Evolutionary conservation across 2,113 vertebrate species (phyloP).

Genomic region (Isichthys henryi): DNA sequence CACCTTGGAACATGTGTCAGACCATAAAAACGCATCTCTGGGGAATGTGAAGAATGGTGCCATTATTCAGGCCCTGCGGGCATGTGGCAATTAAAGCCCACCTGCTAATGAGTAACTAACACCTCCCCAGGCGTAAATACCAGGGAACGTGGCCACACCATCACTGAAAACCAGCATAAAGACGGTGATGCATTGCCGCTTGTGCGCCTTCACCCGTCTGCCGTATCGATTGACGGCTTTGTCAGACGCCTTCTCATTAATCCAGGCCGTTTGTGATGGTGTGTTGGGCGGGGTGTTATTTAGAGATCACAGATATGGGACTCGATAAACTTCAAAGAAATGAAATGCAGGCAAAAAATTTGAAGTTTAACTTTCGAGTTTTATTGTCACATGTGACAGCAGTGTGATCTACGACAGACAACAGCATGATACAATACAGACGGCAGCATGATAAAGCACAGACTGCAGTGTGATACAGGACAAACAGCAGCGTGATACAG

Average conservation of each 20-base stretch:
- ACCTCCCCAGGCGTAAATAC: not conserved
- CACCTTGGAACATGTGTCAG: not conserved
- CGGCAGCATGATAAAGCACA: rapidly evolving
- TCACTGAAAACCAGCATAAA: not conserved
- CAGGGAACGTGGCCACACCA: not conserved
- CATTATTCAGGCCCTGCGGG: not conserved
- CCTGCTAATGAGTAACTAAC: not conserved
- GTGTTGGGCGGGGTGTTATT: not conserved
- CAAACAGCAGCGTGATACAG: no score
- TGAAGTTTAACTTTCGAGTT: not conserved
- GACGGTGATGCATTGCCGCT: not conserved
- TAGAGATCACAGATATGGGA: not conserved
- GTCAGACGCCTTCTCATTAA: not conserved
- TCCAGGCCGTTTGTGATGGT: not conserved
- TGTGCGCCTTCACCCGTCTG: not conserved
- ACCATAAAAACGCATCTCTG: not conserved
- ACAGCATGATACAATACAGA: not conserved
- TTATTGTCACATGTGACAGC: not conserved
- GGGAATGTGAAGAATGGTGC: not conserved
- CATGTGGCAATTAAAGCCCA: not conserved
- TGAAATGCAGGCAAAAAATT: not conserved
- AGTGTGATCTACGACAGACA: not conserved
- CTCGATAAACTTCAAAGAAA: not conserved
- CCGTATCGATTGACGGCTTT: not conserved
- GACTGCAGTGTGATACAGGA: not conserved